phyloP scores from a whole-genome alignment of 2,888 invertebrate species.

The Cryptocheilus praepositus region DNA sequence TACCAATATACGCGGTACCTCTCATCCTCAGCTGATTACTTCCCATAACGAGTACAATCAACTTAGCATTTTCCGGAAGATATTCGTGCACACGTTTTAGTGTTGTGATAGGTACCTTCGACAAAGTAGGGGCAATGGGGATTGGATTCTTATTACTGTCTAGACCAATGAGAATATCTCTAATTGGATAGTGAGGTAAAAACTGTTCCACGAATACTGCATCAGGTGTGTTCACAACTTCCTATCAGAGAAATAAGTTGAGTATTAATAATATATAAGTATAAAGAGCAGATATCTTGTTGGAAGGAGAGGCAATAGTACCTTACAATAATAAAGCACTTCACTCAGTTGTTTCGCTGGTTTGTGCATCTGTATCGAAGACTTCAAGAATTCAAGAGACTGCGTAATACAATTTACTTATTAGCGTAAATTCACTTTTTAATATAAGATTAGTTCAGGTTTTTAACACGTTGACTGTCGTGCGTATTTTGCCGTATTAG shows the following conservation, averaged over 20 bases:
- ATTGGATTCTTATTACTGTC: slow-evolving; percentile 76
- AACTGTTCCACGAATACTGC: slow-evolving; percentile 62
- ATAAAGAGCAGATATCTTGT: background rate
- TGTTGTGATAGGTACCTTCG: slow-evolving; percentile 25
- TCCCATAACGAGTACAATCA: slow-evolving; percentile 79
- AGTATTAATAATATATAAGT: too few species aligned
- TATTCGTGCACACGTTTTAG: slow-evolving; percentile 58
- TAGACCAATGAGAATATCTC: slow-evolving; percentile 80
- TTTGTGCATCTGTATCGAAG: background rate
- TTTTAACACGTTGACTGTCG: too few species aligned
- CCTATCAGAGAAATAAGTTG: background rate
- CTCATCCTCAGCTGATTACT: slow-evolving; percentile 31
- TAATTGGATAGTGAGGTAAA: slow-evolving; percentile 82
- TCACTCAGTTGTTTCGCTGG: slow-evolving; percentile 2
- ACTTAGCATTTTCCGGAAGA: slow-evolving; percentile 66
- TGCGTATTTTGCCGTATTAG: too few species aligned
- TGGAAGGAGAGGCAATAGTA: slow-evolving; percentile 30
- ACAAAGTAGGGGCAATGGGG: slow-evolving; percentile 51
- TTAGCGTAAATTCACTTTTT: too few species aligned
- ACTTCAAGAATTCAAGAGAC: too few species aligned
- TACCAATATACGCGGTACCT: slow-evolving; percentile 61
- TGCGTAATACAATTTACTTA: too few species aligned
- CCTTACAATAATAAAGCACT: slow-evolving; percentile 19
- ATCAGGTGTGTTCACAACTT: background rate
- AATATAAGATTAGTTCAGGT: too few species aligned